Evolutionary conservation across 2,113 vertebrate genomes (phyloP), one percentile per base, ranked within the genome.

Genomic region (Neolamprologus sp.): DNA sequence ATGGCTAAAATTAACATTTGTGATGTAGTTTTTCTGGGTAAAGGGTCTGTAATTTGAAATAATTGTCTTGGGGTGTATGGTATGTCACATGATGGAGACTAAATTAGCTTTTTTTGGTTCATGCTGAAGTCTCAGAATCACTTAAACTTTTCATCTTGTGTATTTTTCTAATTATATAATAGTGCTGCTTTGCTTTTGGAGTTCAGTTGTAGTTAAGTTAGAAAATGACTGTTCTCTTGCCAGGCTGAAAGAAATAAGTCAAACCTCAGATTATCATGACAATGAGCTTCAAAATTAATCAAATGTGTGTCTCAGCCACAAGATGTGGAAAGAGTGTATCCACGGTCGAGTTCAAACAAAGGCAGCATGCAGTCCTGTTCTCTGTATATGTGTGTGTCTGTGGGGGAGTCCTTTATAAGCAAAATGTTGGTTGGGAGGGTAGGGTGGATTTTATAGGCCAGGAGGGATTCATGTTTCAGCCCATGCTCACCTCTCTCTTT

Each of bases 401-500:
- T 82, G 71, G 71, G 88, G 89, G 87, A 82, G 87, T 86, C 88
- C 87, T 83, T 65, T 90, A 85, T 89, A 86, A 89, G 79, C 21
- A 40, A 82, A 51, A 92, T 93, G 86, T 86, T 92, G 90, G 86
- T 84, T 79, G 86, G 78, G 85, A 90, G 83, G 80, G 71, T 79
- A 84, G 88, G 54, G 89, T 85, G 84, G 87, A 53, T 81, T 93
- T 91, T 90, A 93, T 87, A 82, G 87, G 83, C 85, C 92, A 86
- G 84, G 81, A 85, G 90, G 93, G 93, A 93, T 90, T 95, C 92
- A 90, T 92, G 91, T 94, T 95, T 95, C 94, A 93, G 23, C 54
- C 83, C 83, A 23, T 53, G 81, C 83, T 85, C 23, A 42, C 83
- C 78, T 89, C 85, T 73, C 83, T 84, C 35, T 82, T 93, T 91